Evolutionary conservation across 2,888 invertebrate species (phyloP).

Genomic region (Gymnocheta viridis): DNA sequence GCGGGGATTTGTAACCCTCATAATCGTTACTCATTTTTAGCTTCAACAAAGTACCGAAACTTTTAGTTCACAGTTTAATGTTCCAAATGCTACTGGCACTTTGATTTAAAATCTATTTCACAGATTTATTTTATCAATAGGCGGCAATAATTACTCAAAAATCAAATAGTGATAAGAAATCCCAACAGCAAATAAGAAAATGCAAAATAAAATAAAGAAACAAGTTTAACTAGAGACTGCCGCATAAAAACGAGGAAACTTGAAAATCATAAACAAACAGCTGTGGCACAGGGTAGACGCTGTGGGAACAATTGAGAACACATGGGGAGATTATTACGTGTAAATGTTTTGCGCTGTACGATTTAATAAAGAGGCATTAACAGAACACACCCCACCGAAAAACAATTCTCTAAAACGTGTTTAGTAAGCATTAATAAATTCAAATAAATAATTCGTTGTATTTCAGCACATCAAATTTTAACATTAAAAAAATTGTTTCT

Average conservation of each 20-base stretch:
- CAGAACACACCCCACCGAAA: background rate
- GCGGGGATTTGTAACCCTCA: slow-evolving; percentile 86
- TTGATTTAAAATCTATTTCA: background rate
- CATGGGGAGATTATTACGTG: too few relatives aligned
- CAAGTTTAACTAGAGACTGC: background rate
- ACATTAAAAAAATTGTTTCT: too few relatives aligned
- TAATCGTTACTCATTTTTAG: slow-evolving; percentile 59
- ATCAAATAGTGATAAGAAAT: background rate
- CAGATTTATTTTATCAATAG: background rate
- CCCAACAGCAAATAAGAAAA: background rate
- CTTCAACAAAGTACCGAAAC: background rate
- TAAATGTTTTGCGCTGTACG: too few relatives aligned
- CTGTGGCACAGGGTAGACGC: too few relatives aligned
- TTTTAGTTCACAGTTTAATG: slow-evolving; percentile 11
- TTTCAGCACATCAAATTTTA: too few relatives aligned
- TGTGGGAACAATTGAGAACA: too few relatives aligned
- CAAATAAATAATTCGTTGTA: background rate
- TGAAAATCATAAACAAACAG: too few relatives aligned
- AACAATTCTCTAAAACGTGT: background rate
- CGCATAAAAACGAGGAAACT: too few relatives aligned
- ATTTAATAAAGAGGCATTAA: too few relatives aligned
- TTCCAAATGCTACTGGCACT: slow-evolving; percentile 32
- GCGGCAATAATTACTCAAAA: background rate
- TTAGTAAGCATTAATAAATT: background rate
- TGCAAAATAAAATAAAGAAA: background rate